Evolutionary conservation across 2,797 vertebrate genomes (phyloP), one percentile per base, ranked within the genome.

Genomic region (Poeciliopsis turneri): DNA sequence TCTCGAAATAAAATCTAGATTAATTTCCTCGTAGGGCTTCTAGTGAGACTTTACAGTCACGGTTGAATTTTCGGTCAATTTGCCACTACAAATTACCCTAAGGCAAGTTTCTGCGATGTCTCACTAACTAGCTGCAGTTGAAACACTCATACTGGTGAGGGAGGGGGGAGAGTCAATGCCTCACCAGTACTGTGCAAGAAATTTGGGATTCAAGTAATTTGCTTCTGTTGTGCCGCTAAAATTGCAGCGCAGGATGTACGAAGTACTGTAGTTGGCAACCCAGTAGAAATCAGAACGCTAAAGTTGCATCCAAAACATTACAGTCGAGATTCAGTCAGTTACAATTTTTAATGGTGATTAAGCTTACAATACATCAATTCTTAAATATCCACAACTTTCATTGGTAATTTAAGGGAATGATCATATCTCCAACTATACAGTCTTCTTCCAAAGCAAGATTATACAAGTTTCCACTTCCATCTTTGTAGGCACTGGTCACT

Each of bases 401-500:
- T 4, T 51, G 23, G 73, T 94, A 94, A 23, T 55, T 53, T 46
- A 86, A 74, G 73, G 86, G 94, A 72, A 97, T 43, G 1, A 97
- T 84, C 55, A 95, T 87, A 72, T 98, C 96, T 70, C 97, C 97
- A 0, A 95, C 98, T 0, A 95, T 87, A 81, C 97, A 98, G 82
- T 91, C 86, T 2, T 97, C 91, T 90, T 98, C 97, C 9, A 98
- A 49, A 16, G 95, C 97, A 5, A 98, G 95, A 75, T 97, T 98
- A 87, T 96, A 97, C 0, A 92, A 74, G 16, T 87, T 92, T 12
- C 97, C 97, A 77, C 18, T 93, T 75, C 96, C 96, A 4, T 92
- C 95, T 86, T 97, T 97, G 64, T 97, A 98, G 64, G 95, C 86
- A 0, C 97, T 98, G 5, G 97, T 98, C 82, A 96, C 97, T 1